Evolutionary conservation across 2,888 invertebrate genomes (phyloP), one percentile per base, ranked within the genome.

Genomic region (Eupithecia dodoneata): DNA sequence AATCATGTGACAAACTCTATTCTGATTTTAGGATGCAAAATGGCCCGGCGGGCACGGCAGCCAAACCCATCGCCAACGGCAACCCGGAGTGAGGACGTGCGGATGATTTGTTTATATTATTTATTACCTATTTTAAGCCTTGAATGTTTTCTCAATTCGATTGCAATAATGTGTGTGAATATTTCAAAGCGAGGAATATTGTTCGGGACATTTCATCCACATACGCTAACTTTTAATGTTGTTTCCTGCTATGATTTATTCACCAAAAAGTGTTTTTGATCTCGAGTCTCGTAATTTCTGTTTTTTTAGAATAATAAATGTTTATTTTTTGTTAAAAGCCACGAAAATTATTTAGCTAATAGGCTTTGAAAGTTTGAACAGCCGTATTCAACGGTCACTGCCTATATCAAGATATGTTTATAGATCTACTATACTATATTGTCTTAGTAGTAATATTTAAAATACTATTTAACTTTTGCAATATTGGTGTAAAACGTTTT

Each of bases 151-250:
- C 80, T 85, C 81, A 79, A 81, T 83, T 86, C 81, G 84, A 85
- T 87, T 88, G 92, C 92, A 93, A 92, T 92, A 92, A 86, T 83
- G 84, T 82, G 86, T 87, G 93, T 94, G 93, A 92, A 94, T 92
- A 93, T 92, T 86, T 92, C 93, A 91, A 89, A 89, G 92, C 91
- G 89, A 88, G 92, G 89, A 92, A 91, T 87, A 55, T 80, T 74
- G 90, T 92, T 92, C 92, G 93, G 92, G 92, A 91, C 87, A 85
- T 83, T 85, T 78, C 69, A 76, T 76, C 73, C 84, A 82, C 78
- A 78, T 83, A 82, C 81, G 81, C 73, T 76, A 70, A 71, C 63
- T 49, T 67, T 41, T 82, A 81, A 83, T 84, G 83, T 85, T 85
- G 85, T 89, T 89, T 89, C 89, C 83, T 90, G 91, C 92, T 91